A percentile compares a stretch with the other conserved stretches of the same genome.
These are phyloP conservation scores for Pituophis catenifer DNA, from an alignment of 2,113 vertebrate genomes.

Conservation along the genomic window DNA sequence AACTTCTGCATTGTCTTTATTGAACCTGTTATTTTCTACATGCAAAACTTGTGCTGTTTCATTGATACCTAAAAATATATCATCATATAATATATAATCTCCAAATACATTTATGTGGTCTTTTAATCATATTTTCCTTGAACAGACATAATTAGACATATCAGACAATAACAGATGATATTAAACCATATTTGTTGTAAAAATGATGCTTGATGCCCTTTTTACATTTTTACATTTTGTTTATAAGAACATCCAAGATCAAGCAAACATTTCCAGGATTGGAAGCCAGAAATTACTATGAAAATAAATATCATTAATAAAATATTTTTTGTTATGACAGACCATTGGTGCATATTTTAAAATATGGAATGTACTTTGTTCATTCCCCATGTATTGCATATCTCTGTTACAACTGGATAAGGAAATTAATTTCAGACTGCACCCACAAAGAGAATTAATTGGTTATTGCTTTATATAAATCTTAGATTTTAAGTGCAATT, in stretches of 20 bases:
- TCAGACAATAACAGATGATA: no score
- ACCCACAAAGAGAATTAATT: background rate
- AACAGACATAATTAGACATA: background rate
- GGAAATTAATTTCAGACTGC: conserved; percentile 16
- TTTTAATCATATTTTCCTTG: background rate
- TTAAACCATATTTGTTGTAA: background rate
- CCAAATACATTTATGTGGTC: fast-evolving
- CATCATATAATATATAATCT: background rate
- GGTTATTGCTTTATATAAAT: background rate
- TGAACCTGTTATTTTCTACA: background rate
- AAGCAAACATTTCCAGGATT: background rate
- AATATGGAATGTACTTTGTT: background rate
- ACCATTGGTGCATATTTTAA: background rate
- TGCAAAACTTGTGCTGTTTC: background rate
- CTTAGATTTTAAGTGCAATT: background rate
- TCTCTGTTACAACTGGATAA: background rate
- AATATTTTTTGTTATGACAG: conserved; percentile 29
- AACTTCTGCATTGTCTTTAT: background rate
- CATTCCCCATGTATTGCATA: conserved; percentile 2
- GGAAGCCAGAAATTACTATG: conserved; percentile 29
- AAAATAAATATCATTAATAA: conserved; percentile 24
- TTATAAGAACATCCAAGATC: background rate
- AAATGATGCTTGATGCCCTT: fast-evolving
- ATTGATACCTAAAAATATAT: background rate
- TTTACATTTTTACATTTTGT: background rate